Base-by-base conservation (phyloP, 2,113 vertebrate genomes). In the Pedetes capensis region DNA sequence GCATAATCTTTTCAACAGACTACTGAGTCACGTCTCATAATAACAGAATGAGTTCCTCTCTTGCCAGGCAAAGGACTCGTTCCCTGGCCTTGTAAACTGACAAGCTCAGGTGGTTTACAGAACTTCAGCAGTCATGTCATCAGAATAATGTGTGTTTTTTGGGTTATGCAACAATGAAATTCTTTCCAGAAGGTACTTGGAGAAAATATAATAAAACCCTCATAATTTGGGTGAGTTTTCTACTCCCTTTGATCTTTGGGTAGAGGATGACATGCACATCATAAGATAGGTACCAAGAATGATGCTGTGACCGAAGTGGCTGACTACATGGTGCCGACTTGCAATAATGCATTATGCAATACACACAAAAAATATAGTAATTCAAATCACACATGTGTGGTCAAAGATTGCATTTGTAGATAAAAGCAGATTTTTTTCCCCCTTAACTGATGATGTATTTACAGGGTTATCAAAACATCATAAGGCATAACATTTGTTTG, bases 401-500 rank as follows among this genome's bases (percentile, higher is more conserved):
- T 72, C 87, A 87, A 91, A 90, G 93, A 92, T 79, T 55, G 51
- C 59, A 13, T 20, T 83, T 88, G 82, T 89, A 63, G 85, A 91
- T 92, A 82, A 88, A 94, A 95, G 89, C 64, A 83, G 87, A 89
- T 63, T 84, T 94, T 95, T 63, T 84, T 94, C 94, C 75, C 29
- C 88, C 55, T 88, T 89, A 93, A 95, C 92, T 94, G 87, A 87
- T 83, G 94, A 83, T 88, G 53, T 96, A 93, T 97, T 97, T 97
- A 92, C 82, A 39, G 71, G 87, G 93, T 94, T 93, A 96, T 96
- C 92, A 95, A 92, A 97, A 91, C 96, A 96, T 97, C 96, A 89
- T 86, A 96, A 95, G 95, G 88, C 93, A 89, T 89, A 96, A 87
- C 95, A 98, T 97, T 97, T 97, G 95, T 93, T 91, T 94, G 83